A percentile compares a stretch with the other conserved stretches of the same genome.
phyloP scores from a whole-genome alignment of 1,140 invertebrate species.

The Zaprionus ghesquierei region DNA sequence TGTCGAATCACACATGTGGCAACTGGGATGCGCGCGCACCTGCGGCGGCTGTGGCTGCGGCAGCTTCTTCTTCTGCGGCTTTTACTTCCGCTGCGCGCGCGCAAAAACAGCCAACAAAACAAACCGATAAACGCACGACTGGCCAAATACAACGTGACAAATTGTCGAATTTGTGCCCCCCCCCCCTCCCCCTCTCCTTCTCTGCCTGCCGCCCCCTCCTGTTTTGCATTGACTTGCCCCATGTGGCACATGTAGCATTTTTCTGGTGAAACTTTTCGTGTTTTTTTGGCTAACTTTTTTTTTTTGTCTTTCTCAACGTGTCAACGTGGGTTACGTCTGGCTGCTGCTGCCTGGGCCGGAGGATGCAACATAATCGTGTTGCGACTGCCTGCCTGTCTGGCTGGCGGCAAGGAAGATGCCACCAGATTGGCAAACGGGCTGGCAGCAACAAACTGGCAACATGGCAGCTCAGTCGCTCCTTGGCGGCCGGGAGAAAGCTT shows the following conservation, averaged over 20 bases:
- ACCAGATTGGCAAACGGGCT: background rate
- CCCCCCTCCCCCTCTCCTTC: background rate
- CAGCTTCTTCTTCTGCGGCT: slow-evolving; percentile 25
- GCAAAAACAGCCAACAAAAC: slow-evolving; percentile 6
- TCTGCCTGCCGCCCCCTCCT: background rate
- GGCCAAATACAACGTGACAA: slow-evolving; percentile 63
- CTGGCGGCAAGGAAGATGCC: slow-evolving; percentile 8
- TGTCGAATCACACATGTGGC: slow-evolving; percentile 20
- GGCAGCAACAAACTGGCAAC: background rate
- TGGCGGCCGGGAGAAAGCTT: slow-evolving; percentile 22
- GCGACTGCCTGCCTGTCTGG: no score
- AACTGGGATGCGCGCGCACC: slow-evolving; percentile 56
- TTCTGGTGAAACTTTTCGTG: slow-evolving; percentile 62
- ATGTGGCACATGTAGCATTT: slow-evolving; percentile 51
- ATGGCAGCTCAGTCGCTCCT: slow-evolving; percentile 1
- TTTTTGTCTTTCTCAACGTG: slow-evolving; percentile 18
- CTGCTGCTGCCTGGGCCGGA: slow-evolving; percentile 10
- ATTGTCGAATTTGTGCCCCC: slow-evolving; percentile 65
- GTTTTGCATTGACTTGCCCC: background rate
- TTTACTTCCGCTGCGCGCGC: slow-evolving; percentile 68
- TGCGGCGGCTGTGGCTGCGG: slow-evolving; percentile 16
- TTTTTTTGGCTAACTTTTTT: slow-evolving; percentile 27
- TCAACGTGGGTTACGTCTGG: slow-evolving; percentile 68
- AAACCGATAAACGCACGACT: slow-evolving; percentile 57
- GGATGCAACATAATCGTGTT: slow-evolving; percentile 69